phyloP scores from a whole-genome alignment of 2,888 invertebrate species.

The Aromia moschata region DNA sequence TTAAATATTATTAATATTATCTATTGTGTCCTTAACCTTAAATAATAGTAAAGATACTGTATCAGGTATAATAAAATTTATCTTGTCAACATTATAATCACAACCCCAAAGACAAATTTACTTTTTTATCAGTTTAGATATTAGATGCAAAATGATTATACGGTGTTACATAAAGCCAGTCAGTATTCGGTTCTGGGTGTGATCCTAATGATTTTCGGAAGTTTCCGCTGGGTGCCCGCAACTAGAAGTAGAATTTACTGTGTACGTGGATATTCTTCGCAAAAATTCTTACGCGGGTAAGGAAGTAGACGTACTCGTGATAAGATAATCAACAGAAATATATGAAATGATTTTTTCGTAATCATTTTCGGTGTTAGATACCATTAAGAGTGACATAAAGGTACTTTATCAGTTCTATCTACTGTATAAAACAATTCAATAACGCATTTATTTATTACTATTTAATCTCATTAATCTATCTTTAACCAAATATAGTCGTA shows the following conservation, averaged over 20 bases:
- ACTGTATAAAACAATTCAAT: too few relatives aligned
- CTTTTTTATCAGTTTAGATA: slow-evolving; percentile 50
- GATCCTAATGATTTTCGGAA: not conserved
- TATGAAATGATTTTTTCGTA: not conserved
- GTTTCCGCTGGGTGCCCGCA: not conserved
- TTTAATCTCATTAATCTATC: too few relatives aligned
- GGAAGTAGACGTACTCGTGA: not conserved
- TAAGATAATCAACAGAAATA: not conserved
- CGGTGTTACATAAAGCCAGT: slow-evolving; percentile 6
- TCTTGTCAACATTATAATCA: slow-evolving; percentile 58
- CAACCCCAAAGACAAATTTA: slow-evolving; percentile 49
- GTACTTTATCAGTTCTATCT: too few relatives aligned
- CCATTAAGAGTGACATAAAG: not conserved
- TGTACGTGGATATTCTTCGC: not conserved
- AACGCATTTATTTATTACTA: too few relatives aligned
- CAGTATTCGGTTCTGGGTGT: not conserved
- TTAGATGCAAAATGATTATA: slow-evolving; percentile 35
- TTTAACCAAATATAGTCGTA: too few relatives aligned
- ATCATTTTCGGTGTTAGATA: not conserved
- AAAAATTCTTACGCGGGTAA: not conserved
- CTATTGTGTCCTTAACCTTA: slow-evolving; percentile 58
- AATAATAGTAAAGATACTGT: slow-evolving; percentile 51
- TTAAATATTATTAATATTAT: slow-evolving; percentile 58
- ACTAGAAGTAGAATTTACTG: not conserved
- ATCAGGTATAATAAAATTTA: slow-evolving; percentile 53